Evolutionary conservation across 2,888 invertebrate genomes (phyloP).

Genomic region (Drosophila mimica): DNA sequence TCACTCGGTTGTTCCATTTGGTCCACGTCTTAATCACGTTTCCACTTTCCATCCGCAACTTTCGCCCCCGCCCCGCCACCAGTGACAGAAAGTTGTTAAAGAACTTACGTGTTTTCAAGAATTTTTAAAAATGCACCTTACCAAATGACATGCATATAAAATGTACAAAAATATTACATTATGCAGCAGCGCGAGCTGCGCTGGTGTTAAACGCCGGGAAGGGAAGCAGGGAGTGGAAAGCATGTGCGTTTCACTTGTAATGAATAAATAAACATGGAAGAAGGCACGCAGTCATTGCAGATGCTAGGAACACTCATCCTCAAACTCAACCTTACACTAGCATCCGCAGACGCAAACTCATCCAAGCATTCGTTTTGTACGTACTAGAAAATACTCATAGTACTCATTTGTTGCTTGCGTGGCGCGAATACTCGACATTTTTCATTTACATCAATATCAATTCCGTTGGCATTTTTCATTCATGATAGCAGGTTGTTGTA

Average conservation of each 20-base stretch:
- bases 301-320: background rate
- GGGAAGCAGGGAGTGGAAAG: background rate
- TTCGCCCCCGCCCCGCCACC: background rate
- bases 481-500: conserved; percentile 11
- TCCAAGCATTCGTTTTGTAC: background rate
- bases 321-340: background rate
- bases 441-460: conserved; percentile 78
- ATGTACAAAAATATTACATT: conserved; percentile 71
- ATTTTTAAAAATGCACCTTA: conserved; percentile 68
- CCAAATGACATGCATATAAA: conserved; percentile 74
- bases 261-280: conserved; percentile 73
- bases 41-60: conserved; percentile 7
- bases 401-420: conserved; percentile 21
- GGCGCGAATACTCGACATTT: conserved; percentile 76
- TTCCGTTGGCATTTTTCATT: conserved; percentile 63
- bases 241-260: conserved; percentile 68
- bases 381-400: conserved; percentile 9
- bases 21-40: conserved; percentile 45
- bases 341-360: background rate
- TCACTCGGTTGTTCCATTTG: background rate
- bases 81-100: conserved; percentile 4
- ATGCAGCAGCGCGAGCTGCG: conserved; percentile 21
- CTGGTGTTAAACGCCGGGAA: background rate
- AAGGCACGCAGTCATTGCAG: conserved; percentile 24
- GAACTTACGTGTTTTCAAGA: conserved; percentile 43